These are phyloP conservation scores for Apodemia hepburni DNA, from an alignment of 2,888 invertebrate species.

Conservation along the genomic window DNA sequence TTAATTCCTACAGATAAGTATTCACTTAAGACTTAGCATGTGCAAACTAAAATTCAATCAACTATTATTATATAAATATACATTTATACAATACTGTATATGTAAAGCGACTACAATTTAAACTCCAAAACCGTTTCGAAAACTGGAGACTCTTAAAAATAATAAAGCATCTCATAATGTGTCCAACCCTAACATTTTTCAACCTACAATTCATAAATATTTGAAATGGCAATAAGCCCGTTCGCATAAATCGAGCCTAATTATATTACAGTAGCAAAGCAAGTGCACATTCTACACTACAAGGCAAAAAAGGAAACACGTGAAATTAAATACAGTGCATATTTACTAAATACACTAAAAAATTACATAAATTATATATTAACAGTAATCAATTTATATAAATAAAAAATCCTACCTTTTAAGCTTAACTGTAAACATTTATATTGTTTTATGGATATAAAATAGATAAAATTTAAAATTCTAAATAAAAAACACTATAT, in stretches of 20 bases:
- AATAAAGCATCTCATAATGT: background rate
- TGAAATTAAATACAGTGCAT: constrained; percentile 9
- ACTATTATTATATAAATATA: background rate
- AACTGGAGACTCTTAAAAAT: background rate
- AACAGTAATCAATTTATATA: background rate
- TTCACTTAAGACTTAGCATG: background rate
- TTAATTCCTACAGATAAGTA: too few relatives aligned
- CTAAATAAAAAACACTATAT: too few relatives aligned
- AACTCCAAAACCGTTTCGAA: background rate
- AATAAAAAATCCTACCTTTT: background rate
- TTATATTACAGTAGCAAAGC: constrained; percentile 15
- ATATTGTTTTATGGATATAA: too few relatives aligned
- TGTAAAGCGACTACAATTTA: background rate
- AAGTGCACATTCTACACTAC: constrained; percentile 17
- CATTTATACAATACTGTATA: background rate
- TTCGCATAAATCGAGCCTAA: background rate
- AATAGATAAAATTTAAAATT: too few relatives aligned
- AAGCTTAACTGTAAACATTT: background rate
- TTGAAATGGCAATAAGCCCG: background rate
- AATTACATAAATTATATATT: background rate
- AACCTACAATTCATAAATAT: background rate
- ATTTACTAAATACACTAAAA: constrained; percentile 8
- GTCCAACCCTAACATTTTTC: background rate
- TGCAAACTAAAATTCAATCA: background rate
- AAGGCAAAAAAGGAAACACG: constrained; percentile 1